Evolutionary conservation across 2,888 invertebrate species (phyloP).

Genomic region (Sesamia inferens): DNA sequence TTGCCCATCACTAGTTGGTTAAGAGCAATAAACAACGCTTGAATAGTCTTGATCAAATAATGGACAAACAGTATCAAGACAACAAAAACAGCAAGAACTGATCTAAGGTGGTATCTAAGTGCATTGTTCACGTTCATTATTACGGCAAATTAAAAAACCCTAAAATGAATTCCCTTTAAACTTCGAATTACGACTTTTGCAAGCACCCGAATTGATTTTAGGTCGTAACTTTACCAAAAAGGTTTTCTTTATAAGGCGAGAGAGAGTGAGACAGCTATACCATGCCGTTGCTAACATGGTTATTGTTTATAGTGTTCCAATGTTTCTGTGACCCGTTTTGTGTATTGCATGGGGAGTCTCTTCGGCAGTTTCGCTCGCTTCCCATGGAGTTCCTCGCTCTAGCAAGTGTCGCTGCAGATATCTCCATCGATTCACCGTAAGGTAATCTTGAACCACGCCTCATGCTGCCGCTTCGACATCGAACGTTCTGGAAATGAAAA

Average conservation of each 20-base stretch:
- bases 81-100: neutral
- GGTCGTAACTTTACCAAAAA: conserved; percentile 15
- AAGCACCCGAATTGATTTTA: conserved; percentile 42
- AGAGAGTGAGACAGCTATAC: conserved; percentile 67
- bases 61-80: neutral
- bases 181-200: conserved; percentile 31
- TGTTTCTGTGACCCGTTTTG: conserved; percentile 82
- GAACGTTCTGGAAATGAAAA: conserved; percentile 73
- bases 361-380: conserved; percentile 74
- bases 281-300: conserved; percentile 78
- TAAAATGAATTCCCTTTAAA: conserved; percentile 19
- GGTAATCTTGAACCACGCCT: conserved; percentile 84
- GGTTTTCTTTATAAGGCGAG: conserved; percentile 40
- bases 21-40: conserved; percentile 12
- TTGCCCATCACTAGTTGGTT: conserved; percentile 28
- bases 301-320: conserved; percentile 83
- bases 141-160: conserved; percentile 17
- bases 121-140: conserved; percentile 4
- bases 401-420: conserved; percentile 85
- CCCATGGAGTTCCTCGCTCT: conserved; percentile 79
- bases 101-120: conserved; percentile 18
- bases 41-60: conserved; percentile 29
- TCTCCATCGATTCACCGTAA: conserved; percentile 87
- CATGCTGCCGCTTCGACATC: conserved; percentile 77
- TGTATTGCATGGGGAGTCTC: conserved; percentile 75